These are phyloP conservation scores for Tachysurus vachellii DNA, from an alignment of 2,113 vertebrate genomes.

Conservation along the genomic window DNA sequence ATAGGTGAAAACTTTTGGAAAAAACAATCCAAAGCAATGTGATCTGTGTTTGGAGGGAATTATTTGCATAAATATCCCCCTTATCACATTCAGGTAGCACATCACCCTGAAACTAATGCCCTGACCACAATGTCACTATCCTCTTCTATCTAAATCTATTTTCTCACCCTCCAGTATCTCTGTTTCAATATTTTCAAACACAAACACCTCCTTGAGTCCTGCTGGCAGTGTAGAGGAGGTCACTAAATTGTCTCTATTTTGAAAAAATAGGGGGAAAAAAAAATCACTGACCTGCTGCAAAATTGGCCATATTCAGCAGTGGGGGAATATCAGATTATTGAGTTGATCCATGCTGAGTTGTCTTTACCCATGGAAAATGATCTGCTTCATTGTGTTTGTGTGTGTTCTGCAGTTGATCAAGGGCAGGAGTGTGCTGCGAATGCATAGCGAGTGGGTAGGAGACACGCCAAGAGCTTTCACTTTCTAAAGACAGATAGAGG, in stretches of 20 bases:
- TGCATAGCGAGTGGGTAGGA: conserved; percentile 52
- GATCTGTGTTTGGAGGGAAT: conserved; percentile 40
- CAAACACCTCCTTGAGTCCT: conserved; percentile 53
- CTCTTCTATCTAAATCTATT: conserved; percentile 43
- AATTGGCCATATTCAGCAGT: conserved; percentile 77
- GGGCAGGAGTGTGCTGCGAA: conserved; percentile 67
- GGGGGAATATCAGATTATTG: conserved; percentile 78
- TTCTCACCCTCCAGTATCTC: conserved; percentile 32
- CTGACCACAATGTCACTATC: conserved; percentile 62
- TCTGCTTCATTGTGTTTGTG: conserved; percentile 69
- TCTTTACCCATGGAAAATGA: conserved; percentile 69
- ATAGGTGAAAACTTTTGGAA: conserved; percentile 52
- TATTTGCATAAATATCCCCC: conserved; percentile 71
- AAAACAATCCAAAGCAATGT: conserved; percentile 52
- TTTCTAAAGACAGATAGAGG: conserved; percentile 59
- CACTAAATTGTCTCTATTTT: conserved; percentile 74
- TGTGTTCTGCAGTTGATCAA: conserved; percentile 70
- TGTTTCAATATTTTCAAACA: conserved; percentile 56
- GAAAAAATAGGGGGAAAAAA: conserved; percentile 53
- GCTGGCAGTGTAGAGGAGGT: conserved; percentile 72
- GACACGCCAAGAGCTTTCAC: conserved; percentile 50
- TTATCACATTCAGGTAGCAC: conserved; percentile 61
- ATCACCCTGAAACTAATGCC: conserved; percentile 69
- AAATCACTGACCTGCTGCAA: conserved; percentile 74
- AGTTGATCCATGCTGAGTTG: conserved; percentile 78